These are phyloP conservation scores for Eupithecia inturbata DNA, from an alignment of 2,888 invertebrate genomes.

Conservation along the genomic window DNA sequence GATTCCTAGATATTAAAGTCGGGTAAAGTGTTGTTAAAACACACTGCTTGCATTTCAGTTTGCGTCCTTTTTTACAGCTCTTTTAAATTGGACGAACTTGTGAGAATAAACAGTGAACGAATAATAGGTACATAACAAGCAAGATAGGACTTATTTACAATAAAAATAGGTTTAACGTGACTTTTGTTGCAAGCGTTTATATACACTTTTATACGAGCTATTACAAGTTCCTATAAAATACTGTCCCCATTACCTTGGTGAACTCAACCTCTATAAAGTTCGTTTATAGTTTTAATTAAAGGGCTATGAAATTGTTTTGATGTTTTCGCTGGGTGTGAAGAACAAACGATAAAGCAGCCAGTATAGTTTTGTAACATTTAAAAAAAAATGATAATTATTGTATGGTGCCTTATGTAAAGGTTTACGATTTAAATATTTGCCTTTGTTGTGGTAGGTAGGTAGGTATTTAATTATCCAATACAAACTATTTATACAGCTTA, in stretches of 20 bases:
- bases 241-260: conserved; percentile 23
- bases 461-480: too few species aligned
- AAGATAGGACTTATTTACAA: too few species aligned
- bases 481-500: too few species aligned
- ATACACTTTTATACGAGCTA: conserved; percentile 12
- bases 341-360: neutral
- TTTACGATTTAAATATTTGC: too few species aligned
- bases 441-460: too few species aligned
- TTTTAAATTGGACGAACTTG: neutral
- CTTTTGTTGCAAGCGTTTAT: neutral
- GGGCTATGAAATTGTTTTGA: conserved; percentile 12
- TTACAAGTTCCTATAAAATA: conserved; percentile 25
- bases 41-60: neutral
- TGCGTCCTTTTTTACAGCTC: neutral
- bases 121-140: neutral
- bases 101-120: neutral
- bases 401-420: neutral
- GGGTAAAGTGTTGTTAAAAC: neutral
- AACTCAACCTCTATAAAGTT: conserved; percentile 20
- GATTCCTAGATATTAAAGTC: neutral
- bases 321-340: conserved; percentile 1
- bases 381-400: neutral
- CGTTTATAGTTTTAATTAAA: conserved; percentile 33
- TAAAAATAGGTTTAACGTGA: neutral
- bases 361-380: neutral